These are phyloP conservation scores for Hyphantria cunea DNA, from an alignment of 1,140 invertebrate species.

Conservation along the genomic window DNA sequence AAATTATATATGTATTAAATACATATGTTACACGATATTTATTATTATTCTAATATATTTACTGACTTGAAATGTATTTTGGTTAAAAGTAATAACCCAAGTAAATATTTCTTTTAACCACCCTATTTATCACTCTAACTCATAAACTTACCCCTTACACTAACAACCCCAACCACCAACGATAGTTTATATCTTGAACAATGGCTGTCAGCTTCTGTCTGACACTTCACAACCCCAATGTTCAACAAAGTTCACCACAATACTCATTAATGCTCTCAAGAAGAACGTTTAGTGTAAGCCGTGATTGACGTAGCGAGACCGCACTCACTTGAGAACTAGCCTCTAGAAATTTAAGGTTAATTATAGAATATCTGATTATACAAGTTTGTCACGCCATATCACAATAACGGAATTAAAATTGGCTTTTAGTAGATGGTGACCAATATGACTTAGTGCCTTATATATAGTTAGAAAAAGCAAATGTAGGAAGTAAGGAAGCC, in stretches of 20 bases:
- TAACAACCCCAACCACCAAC: neutral
- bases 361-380: too few species aligned
- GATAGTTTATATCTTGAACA: neutral
- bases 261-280: neutral
- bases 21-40: too few species aligned
- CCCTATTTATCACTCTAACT: neutral
- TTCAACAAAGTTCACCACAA: constrained; percentile 1
- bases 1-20: too few species aligned
- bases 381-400: too few species aligned
- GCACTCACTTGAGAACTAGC: neutral
- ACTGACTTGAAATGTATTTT: neutral
- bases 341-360: too few species aligned
- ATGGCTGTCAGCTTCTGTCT: neutral
- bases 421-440: too few species aligned
- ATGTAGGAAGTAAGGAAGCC: too few species aligned
- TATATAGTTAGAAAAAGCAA: too few species aligned
- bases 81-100: neutral
- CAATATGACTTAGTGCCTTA: too few species aligned
- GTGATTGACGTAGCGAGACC: constrained; percentile 1
- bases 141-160: neutral
- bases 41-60: too few species aligned
- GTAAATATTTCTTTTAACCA: neutral
- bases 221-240: neutral
- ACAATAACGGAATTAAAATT: too few species aligned
- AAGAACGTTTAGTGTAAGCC: neutral